These are phyloP conservation scores for Lepidochrysops patricia DNA, from an alignment of 2,888 invertebrate species.

Conservation along the genomic window DNA sequence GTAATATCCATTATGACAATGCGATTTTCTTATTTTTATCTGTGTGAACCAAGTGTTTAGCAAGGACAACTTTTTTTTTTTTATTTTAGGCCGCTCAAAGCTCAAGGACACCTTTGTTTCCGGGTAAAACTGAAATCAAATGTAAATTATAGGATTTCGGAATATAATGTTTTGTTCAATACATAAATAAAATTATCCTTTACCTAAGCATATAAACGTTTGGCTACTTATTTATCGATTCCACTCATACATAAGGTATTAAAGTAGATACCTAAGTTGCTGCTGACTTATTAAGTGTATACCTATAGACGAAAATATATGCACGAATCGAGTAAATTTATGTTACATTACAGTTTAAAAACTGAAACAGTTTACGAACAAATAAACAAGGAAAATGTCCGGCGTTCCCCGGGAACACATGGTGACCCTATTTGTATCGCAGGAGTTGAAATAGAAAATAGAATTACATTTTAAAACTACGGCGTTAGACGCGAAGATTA, in stretches of 20 bases:
- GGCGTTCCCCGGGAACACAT: neutral
- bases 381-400: neutral
- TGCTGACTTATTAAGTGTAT: neutral
- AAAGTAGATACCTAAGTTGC: too few species aligned
- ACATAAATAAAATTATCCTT: too few species aligned
- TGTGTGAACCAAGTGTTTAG: neutral
- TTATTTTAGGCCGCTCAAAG: too few species aligned
- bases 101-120: too few species aligned
- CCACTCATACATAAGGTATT: too few species aligned
- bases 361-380: neutral
- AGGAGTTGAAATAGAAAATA: slow-evolving; percentile 19
- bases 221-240: too few species aligned
- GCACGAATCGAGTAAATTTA: neutral
- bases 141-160: too few species aligned
- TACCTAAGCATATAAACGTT: too few species aligned
- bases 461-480: slow-evolving; percentile 22
- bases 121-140: too few species aligned
- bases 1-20: slow-evolving; percentile 11
- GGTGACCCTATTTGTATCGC: slow-evolving; percentile 16
- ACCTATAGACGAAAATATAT: neutral
- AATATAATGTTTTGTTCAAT: too few species aligned
- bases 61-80: neutral
- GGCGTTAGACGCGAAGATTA: slow-evolving; percentile 18
- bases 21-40: neutral
- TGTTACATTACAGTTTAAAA: neutral